Evolutionary conservation across 2,888 invertebrate species (phyloP), one percentile per base, ranked within the genome.

Genomic region (Drosophila siamana): DNA sequence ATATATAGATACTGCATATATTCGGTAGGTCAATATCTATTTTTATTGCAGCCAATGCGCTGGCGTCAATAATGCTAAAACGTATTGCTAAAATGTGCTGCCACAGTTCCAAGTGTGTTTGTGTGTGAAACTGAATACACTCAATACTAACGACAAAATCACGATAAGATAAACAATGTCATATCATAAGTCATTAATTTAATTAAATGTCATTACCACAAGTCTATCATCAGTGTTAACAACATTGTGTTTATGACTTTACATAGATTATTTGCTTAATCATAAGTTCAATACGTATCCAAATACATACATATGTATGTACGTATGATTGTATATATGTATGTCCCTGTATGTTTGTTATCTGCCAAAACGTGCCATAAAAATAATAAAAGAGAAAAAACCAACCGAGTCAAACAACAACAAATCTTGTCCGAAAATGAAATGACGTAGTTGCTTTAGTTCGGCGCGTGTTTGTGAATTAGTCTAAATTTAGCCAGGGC

Each of bases 401-500:
- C 1, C 11, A 33, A 36, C n/a, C 11, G 9, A 28, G 9, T 28
- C 11, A 67, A 24, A 16, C 19, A 24, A 51, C 56, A 28, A 16
- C 16, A 26, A 43, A 59, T 33, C 4, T 55, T 70, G 66, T 70
- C 55, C 64, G 36, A 38, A 59, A 68, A 44, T 30, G 36, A 63
- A 67, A 71, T 67, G 74, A 70, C 78, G 83, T 60, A 69, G 69
- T 15, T 44, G 59, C 22, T 66, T 56, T 66, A 26, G 51, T 13
- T 4, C 60, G 15, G 66, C 71, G 68, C 51, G 77, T 78, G 81
- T 63, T 47, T 38, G 33, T 13, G 47, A 66, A 61, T 63, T 48
- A 52, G 43, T 46, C 80, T 82, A 84, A 75, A 81, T 69, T 81
- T 83, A 83, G 84, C 68, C 46, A 51, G 33, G 41, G 24, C 24